Conservation (phyloP, 2,797 vertebrate species). For the Saxicola maurus region DNA sequence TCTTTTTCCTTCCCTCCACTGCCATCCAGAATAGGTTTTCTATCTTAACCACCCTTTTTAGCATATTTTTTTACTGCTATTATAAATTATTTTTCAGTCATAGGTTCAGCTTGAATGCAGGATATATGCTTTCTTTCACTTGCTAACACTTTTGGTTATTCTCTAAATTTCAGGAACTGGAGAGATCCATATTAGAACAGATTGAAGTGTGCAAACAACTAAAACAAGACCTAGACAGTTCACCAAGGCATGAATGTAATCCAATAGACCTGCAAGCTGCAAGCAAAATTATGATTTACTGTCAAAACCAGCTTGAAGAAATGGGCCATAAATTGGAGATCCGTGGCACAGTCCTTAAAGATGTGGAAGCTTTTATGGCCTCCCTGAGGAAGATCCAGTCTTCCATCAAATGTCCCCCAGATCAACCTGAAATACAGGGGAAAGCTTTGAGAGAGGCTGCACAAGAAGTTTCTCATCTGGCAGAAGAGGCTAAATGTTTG, state of each 20-base stretch:
- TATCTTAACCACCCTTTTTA: background rate
- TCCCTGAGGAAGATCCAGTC: constrained; percentile 76
- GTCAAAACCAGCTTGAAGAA: constrained; percentile 79
- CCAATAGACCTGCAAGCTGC: constrained; percentile 75
- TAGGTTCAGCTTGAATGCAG: background rate
- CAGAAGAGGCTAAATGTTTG: constrained; percentile 80
- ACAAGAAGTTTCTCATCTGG: constrained; percentile 73
- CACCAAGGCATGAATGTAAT: constrained; percentile 69
- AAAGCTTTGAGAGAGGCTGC: constrained; percentile 59
- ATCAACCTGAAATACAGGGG: constrained; percentile 53
- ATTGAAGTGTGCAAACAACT: constrained; percentile 75
- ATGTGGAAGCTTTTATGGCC: constrained; percentile 83
- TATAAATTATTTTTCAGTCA: background rate
- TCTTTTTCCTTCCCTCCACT: background rate
- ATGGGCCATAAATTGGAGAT: constrained; percentile 77
- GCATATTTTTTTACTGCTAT: background rate
- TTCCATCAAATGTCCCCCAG: constrained; percentile 61
- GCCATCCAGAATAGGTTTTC: background rate
- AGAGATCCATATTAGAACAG: constrained; percentile 67
- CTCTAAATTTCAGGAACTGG: constrained; percentile 58
- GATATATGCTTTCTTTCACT: background rate
- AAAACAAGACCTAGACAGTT: constrained; percentile 52
- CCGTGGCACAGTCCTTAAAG: constrained; percentile 75
- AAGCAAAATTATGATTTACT: constrained; percentile 74
- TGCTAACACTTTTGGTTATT: background rate